Percentiles rank a stretch among this genome's conserved stretches.
Conservation (phyloP, 2,113 vertebrate genomes). For the Rostratula benghalensis region DNA sequence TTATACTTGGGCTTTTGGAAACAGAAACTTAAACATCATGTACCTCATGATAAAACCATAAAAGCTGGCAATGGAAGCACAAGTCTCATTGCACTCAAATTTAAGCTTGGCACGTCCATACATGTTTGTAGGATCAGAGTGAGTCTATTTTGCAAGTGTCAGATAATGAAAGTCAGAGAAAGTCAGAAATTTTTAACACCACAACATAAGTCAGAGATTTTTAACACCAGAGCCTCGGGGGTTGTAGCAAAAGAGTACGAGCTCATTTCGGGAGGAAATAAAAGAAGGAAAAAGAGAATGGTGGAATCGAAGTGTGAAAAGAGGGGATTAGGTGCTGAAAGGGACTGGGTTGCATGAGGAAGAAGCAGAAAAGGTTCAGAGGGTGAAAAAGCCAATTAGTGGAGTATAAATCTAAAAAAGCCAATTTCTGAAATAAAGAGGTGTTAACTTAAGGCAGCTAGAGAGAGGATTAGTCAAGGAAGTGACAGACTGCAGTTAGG, state of each 20-base stretch:
- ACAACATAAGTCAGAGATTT: conserved; percentile 19
- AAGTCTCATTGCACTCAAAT: background rate
- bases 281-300: background rate
- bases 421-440: conserved; percentile 42
- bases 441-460: conserved; percentile 11
- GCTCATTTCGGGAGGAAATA: conserved; percentile 25
- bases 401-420: conserved; percentile 47
- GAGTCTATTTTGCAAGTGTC: conserved; percentile 14
- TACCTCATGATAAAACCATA: background rate
- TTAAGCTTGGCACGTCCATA: background rate
- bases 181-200: conserved; percentile 16
- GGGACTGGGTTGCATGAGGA: background rate
- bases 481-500: background rate
- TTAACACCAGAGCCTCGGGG: conserved; percentile 17
- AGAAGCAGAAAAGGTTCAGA: conserved; percentile 35
- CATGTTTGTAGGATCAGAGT: background rate
- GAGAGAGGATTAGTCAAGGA: background rate
- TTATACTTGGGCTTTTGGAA: background rate
- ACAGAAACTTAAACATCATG: background rate
- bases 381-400: conserved; percentile 54
- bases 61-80: background rate
- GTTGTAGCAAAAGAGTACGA: background rate
- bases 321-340: conserved; percentile 53
- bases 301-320: conserved; percentile 32
- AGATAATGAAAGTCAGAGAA: conserved; percentile 10